Percentiles rank a stretch among this genome's conserved stretches.
Conservation (phyloP, 1,140 invertebrate species). For the Pseudomyrmex flavicornis region DNA sequence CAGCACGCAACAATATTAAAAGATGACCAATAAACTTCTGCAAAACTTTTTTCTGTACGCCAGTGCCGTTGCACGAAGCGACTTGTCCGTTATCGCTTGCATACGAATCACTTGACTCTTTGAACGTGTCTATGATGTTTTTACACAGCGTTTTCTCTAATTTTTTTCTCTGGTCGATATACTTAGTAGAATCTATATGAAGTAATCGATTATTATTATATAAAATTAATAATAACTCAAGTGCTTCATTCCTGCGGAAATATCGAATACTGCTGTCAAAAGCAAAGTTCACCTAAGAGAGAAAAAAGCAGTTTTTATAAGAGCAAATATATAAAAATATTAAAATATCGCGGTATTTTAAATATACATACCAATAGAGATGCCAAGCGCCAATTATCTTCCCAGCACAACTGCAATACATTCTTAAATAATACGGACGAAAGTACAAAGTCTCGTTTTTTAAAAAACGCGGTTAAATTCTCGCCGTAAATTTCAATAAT, state of each 20-base stretch:
- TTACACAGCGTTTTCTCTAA: constrained; percentile 80
- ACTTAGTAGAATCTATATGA: constrained; percentile 68
- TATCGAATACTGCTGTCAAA: constrained; percentile 87
- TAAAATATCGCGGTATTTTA: background rate
- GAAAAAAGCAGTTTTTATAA: constrained; percentile 32
- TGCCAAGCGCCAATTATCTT: constrained; percentile 86
- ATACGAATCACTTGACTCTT: constrained; percentile 71
- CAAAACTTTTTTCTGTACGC: constrained; percentile 75
- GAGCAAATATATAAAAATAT: constrained; percentile 28
- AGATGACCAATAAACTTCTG: constrained; percentile 84
- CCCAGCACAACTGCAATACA: constrained; percentile 87
- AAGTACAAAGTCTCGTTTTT: constrained; percentile 87
- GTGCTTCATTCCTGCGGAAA: constrained; percentile 88
- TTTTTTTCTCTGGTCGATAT: constrained; percentile 70
- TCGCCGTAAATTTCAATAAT: constrained; percentile 85
- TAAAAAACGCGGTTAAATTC: constrained; percentile 86
- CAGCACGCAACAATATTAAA: constrained; percentile 79
- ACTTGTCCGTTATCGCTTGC: constrained; percentile 72
- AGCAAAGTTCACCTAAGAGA: constrained; percentile 84
- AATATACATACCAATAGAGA: constrained; percentile 80
- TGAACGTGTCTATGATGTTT: constrained; percentile 77
- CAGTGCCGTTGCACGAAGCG: constrained; percentile 47
- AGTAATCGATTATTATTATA: constrained; percentile 86
- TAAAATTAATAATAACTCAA: constrained; percentile 87
- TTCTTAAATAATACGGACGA: constrained; percentile 88